These are phyloP conservation scores for Myanophis thanlyinensis DNA, from an alignment of 2,113 vertebrate species.

Conservation along the genomic window DNA sequence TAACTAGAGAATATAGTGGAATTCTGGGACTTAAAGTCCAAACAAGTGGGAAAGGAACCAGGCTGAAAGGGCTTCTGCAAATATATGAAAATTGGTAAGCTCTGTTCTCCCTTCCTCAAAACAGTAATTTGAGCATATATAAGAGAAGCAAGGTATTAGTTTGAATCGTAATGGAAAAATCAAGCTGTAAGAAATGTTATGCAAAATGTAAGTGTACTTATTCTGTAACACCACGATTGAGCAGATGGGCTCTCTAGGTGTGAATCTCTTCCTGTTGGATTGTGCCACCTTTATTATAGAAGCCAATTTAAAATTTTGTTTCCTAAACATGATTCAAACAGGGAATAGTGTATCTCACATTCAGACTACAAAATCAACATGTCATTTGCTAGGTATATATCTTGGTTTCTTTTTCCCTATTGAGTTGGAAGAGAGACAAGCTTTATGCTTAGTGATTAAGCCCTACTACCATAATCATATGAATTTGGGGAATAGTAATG, in stretches of 20 bases:
- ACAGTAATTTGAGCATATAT: not conserved
- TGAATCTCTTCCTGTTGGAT: not conserved
- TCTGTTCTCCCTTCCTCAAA: too few relatives aligned
- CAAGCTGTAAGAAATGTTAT: constrained; percentile 1
- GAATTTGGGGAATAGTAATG: not conserved
- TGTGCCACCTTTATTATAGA: not conserved
- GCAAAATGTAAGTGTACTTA: not conserved
- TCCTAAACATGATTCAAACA: not conserved
- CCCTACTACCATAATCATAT: not conserved
- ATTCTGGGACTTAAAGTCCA: not conserved
- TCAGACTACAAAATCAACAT: not conserved
- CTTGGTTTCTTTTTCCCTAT: not conserved
- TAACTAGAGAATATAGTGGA: not conserved
- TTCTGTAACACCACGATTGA: not conserved
- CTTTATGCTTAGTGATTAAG: not conserved
- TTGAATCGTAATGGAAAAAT: not conserved
- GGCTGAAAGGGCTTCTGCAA: not conserved
- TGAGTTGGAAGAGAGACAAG: not conserved
- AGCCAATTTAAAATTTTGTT: not conserved
- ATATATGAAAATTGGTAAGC: not conserved
- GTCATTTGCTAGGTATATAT: not conserved
- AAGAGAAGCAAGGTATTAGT: not conserved
- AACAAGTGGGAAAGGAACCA: not conserved
- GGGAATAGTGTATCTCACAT: not conserved
- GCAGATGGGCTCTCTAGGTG: not conserved